phyloP scores from a whole-genome alignment of 2,797 vertebrate genomes.

The Remorina albescens region DNA sequence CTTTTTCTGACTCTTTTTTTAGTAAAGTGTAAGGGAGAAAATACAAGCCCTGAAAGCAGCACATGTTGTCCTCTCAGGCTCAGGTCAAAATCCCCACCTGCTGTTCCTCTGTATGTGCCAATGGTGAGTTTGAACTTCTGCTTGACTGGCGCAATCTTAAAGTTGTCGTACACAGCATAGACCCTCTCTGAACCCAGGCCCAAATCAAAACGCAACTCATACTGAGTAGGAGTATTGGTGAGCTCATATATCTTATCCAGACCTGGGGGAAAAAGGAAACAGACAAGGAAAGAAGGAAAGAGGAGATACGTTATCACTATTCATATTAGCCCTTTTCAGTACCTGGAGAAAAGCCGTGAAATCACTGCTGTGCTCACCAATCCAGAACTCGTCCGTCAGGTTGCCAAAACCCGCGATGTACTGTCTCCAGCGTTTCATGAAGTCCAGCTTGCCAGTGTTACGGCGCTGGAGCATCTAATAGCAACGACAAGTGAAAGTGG shows the following conservation, averaged over 20 bases:
- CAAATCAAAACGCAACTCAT: slow-evolving; percentile 88
- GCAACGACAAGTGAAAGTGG: slow-evolving; percentile 25
- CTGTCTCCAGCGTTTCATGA: slow-evolving; percentile 91
- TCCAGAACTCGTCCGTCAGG: slow-evolving; percentile 91
- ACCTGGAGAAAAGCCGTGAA: slow-evolving; percentile 14
- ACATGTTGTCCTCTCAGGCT: slow-evolving; percentile 9
- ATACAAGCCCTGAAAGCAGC: slow-evolving; percentile 15
- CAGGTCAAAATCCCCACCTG: slow-evolving; percentile 79
- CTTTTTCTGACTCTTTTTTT: slow-evolving; percentile 28
- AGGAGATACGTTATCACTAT: slow-evolving; percentile 5
- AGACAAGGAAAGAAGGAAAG: slow-evolving; percentile 19
- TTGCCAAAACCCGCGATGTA: slow-evolving; percentile 92
- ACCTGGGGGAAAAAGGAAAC: slow-evolving; percentile 73
- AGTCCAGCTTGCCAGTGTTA: slow-evolving; percentile 88
- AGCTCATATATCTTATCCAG: slow-evolving; percentile 92
- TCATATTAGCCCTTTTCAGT: slow-evolving; percentile 24
- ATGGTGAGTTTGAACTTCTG: slow-evolving; percentile 88
- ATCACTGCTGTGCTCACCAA: slow-evolving; percentile 80
- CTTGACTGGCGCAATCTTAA: slow-evolving; percentile 87
- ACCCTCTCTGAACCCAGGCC: slow-evolving; percentile 82
- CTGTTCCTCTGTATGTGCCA: slow-evolving; percentile 89
- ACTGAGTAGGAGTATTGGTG: slow-evolving; percentile 84
- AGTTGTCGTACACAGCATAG: slow-evolving; percentile 88
- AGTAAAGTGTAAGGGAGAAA: slow-evolving; percentile 36
- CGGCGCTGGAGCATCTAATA: slow-evolving; percentile 90